Percentiles rank a stretch among this genome's conserved stretches.
phyloP scores from a whole-genome alignment of 1,140 invertebrate species.

The Dysdera silvatica region DNA sequence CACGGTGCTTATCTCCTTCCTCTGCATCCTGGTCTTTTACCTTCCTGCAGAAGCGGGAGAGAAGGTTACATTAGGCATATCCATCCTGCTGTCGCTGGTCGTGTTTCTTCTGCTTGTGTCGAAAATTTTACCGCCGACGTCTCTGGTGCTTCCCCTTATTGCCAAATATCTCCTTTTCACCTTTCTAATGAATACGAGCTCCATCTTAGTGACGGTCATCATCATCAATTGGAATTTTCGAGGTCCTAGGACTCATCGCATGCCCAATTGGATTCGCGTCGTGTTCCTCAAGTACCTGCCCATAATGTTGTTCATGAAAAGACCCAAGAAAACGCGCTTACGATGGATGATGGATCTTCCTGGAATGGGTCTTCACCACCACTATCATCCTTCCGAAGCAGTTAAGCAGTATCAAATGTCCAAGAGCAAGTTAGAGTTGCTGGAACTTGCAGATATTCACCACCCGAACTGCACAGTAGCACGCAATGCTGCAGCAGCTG shows the following conservation, averaged over 20 bases:
- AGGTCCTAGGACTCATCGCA: conserved; percentile 89
- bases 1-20: conserved; percentile 90
- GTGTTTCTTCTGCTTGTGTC: conserved; percentile 98
- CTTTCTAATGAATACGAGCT: conserved; percentile 92
- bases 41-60: conserved; percentile 96
- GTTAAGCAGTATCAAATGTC: background rate
- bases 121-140: conserved; percentile 97
- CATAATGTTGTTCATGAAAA: conserved; percentile 48
- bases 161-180: conserved; percentile 98
- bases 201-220: conserved; percentile 93
- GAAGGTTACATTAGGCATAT: conserved; percentile 63
- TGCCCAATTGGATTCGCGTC: conserved; percentile 75
- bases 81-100: conserved; percentile 93
- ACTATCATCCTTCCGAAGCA: conserved; percentile 13
- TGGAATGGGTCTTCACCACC: conserved; percentile 29
- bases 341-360: conserved; percentile 23
- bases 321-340: conserved; percentile 28
- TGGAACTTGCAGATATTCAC: conserved; percentile 19
- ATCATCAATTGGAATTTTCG: conserved; percentile 99
- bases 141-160: conserved; percentile 86
- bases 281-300: conserved; percentile 85
- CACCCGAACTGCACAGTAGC: conserved; percentile 27
- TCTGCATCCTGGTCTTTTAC: conserved; percentile 96
- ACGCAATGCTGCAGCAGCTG: background rate
- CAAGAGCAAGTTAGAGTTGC: background rate